Percentiles rank a stretch among this genome's conserved stretches.
Conservation (phyloP, 1,140 invertebrate species). For the Bombus breviceps region DNA sequence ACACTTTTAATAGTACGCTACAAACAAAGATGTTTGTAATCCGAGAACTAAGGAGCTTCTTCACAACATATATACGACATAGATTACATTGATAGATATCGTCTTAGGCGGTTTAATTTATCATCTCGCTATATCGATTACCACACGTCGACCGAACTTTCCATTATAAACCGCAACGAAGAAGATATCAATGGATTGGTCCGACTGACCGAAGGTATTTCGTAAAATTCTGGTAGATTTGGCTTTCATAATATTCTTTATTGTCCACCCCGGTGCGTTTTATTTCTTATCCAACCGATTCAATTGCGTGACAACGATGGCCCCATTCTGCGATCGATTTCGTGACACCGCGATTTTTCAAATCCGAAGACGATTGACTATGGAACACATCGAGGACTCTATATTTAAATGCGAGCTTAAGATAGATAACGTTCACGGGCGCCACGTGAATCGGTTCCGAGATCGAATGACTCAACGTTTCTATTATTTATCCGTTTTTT, state of each 20-base stretch:
- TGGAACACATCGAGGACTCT: conserved; percentile 29
- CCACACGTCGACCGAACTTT: background rate
- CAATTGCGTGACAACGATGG: conserved; percentile 45
- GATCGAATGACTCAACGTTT: conserved; percentile 1
- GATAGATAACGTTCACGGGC: conserved; percentile 11
- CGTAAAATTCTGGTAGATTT: conserved; percentile 29
- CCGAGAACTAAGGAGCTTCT: too few relatives aligned
- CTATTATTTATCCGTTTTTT: background rate
- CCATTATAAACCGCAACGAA: too few relatives aligned
- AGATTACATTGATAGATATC: too few relatives aligned
- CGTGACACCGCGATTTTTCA: conserved; percentile 62
- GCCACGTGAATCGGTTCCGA: conserved; percentile 5
- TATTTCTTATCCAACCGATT: conserved; percentile 45
- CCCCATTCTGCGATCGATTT: conserved; percentile 60
- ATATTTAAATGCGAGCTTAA: conserved; percentile 45
- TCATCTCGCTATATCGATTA: background rate
- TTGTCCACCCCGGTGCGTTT: background rate
- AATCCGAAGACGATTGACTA: conserved; percentile 53
- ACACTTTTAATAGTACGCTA: background rate
- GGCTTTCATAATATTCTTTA: conserved; percentile 37
- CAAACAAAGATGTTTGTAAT: too few relatives aligned
- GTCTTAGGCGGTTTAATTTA: background rate
- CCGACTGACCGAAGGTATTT: background rate
- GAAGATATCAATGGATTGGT: background rate
- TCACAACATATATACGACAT: too few relatives aligned